Percentiles rank a stretch among this genome's conserved stretches.
These are phyloP conservation scores for Rhamnusium bicolor DNA, from an alignment of 2,888 invertebrate species.

Conservation along the genomic window DNA sequence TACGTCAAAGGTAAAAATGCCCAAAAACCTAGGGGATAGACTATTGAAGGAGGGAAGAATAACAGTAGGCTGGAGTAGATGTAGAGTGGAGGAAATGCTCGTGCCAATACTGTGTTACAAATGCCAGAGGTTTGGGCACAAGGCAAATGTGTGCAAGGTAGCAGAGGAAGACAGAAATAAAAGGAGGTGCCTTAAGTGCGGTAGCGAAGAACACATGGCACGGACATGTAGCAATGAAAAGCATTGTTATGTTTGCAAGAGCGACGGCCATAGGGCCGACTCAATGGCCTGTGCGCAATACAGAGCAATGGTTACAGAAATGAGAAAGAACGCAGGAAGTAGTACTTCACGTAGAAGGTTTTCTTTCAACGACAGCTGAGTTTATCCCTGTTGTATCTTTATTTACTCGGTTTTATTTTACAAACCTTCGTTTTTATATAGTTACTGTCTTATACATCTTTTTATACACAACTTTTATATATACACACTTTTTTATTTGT, in stretches of 20 bases:
- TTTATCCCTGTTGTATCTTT: too few species aligned
- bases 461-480: too few species aligned
- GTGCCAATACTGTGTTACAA: background rate
- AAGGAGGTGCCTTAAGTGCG: background rate
- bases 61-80: background rate
- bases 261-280: background rate
- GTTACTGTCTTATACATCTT: too few species aligned
- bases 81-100: background rate
- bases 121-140: background rate
- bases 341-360: too few species aligned
- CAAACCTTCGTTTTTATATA: too few species aligned
- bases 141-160: background rate
- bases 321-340: too few species aligned
- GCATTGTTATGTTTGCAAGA: background rate
- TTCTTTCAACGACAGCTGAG: too few species aligned
- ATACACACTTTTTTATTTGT: too few species aligned
- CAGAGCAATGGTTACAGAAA: background rate
- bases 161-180: background rate
- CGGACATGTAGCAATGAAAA: background rate
- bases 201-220: background rate
- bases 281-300: background rate
- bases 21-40: background rate
- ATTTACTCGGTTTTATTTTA: too few species aligned
- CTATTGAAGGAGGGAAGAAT: too few species aligned
- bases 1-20: too few species aligned